phyloP scores from a whole-genome alignment of 2,797 vertebrate species.

The Xyrichtys novacula region DNA sequence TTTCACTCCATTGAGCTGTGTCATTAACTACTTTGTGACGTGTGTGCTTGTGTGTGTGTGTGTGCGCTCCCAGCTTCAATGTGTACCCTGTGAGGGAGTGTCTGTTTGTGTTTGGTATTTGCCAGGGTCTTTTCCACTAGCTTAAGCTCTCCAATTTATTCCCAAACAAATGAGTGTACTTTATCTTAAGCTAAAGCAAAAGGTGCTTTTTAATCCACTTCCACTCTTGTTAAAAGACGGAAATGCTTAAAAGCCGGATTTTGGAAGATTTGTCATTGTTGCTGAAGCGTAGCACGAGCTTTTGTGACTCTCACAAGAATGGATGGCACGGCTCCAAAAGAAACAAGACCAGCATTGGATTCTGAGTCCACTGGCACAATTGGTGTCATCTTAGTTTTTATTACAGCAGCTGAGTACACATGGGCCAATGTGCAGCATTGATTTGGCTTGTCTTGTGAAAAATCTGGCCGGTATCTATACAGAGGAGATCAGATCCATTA shows the following conservation, averaged over 20 bases:
- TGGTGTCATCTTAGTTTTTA: conserved; percentile 58
- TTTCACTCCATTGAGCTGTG: conserved; percentile 71
- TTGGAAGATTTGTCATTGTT: conserved; percentile 35
- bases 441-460: conserved; percentile 50
- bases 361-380: conserved; percentile 56
- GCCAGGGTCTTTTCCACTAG: conserved; percentile 56
- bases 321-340: conserved; percentile 29
- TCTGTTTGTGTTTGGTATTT: conserved; percentile 66
- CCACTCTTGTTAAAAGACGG: conserved; percentile 33
- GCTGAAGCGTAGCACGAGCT: conserved; percentile 18
- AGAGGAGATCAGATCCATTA: conserved; percentile 54
- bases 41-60: conserved; percentile 26
- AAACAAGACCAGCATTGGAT: conserved; percentile 29
- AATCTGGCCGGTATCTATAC: conserved; percentile 47
- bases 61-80: conserved; percentile 14
- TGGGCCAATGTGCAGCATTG: conserved; percentile 33
- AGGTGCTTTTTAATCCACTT: conserved; percentile 54
- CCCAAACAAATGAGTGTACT: conserved; percentile 51
- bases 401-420: conserved; percentile 48
- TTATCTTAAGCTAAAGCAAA: conserved; percentile 41
- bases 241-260: conserved; percentile 52
- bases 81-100: conserved; percentile 52
- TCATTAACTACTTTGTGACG: conserved; percentile 68
- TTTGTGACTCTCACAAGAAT: conserved; percentile 36
- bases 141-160: conserved; percentile 61